phyloP scores from a whole-genome alignment of 2,797 vertebrate species.

The Pangasius krempfi region DNA sequence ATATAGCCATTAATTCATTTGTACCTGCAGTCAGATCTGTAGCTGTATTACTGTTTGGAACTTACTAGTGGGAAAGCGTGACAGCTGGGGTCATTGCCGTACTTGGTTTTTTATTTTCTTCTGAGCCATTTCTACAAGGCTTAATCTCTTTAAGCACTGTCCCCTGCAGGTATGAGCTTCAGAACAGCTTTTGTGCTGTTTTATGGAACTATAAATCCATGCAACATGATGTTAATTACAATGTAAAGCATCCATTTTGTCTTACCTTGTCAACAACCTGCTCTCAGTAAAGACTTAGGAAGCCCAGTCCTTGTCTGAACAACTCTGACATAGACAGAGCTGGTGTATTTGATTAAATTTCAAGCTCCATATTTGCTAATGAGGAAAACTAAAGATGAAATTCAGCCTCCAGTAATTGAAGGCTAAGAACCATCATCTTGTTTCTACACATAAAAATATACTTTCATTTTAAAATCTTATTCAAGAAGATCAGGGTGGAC shows the following conservation, averaged over 20 bases:
- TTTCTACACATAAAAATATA: neutral
- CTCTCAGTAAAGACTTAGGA: neutral
- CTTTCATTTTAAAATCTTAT: neutral
- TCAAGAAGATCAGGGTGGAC: neutral
- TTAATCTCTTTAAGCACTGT: conserved; percentile 12
- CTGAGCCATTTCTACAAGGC: neutral
- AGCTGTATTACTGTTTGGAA: neutral
- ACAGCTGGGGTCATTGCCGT: neutral
- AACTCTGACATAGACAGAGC: neutral
- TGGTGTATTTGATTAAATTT: neutral
- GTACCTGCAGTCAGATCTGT: conserved; percentile 2
- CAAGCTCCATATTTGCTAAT: neutral
- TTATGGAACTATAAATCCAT: conserved; percentile 21
- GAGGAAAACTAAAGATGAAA: neutral
- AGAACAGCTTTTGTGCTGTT: neutral
- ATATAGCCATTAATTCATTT: conserved; percentile 24
- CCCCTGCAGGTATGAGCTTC: conserved; percentile 8
- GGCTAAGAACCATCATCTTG: neutral
- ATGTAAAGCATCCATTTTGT: neutral
- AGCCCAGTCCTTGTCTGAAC: neutral
- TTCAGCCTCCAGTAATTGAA: neutral
- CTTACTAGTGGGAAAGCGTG: neutral
- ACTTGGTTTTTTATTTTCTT: neutral
- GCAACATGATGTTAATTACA: conserved; percentile 3
- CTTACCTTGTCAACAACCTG: conserved; percentile 4